These are phyloP conservation scores for Drosophila helvetica DNA, from an alignment of 2,888 invertebrate genomes.

Conservation along the genomic window DNA sequence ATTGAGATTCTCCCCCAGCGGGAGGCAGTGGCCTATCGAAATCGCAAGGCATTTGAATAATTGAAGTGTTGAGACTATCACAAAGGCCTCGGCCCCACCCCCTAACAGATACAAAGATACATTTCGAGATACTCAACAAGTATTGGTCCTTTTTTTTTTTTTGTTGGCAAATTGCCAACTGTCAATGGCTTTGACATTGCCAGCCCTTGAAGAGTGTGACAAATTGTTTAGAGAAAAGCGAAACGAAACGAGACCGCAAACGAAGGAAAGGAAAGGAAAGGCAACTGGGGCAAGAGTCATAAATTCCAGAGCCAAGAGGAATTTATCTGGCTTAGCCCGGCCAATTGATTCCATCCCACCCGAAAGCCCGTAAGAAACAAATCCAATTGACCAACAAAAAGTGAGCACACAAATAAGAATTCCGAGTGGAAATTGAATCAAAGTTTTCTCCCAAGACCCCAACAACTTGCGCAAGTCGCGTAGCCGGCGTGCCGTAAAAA, in stretches of 20 bases:
- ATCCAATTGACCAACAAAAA: constrained; percentile 49
- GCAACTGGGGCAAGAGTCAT: constrained; percentile 42
- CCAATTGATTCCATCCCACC: constrained; percentile 60
- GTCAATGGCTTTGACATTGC: constrained; percentile 62
- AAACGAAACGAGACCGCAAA: constrained; percentile 25
- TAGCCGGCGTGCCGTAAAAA: constrained; percentile 52
- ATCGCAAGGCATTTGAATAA: constrained; percentile 61
- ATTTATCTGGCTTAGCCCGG: constrained; percentile 52
- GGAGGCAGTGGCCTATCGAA: constrained; percentile 28
- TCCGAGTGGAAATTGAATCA: constrained; percentile 53
- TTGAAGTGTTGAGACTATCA: constrained; percentile 67
- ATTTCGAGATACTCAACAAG: constrained; percentile 62
- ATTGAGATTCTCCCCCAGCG: constrained; percentile 11
- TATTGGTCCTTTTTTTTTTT: constrained; percentile 21
- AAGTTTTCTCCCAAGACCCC: constrained; percentile 12
- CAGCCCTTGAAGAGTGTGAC: constrained; percentile 60
- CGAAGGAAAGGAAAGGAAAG: background rate
- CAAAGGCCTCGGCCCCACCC: constrained; percentile 18
- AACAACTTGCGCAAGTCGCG: constrained; percentile 54
- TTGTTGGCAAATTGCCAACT: constrained; percentile 40
- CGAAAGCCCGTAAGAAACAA: constrained; percentile 16
- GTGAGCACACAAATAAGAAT: constrained; percentile 33
- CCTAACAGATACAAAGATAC: constrained; percentile 42
- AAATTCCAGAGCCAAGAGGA: constrained; percentile 45
- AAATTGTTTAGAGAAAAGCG: constrained; percentile 49